These are phyloP conservation scores for Bovichtus diacanthus DNA, from an alignment of 2,797 vertebrate genomes.

Conservation along the genomic window DNA sequence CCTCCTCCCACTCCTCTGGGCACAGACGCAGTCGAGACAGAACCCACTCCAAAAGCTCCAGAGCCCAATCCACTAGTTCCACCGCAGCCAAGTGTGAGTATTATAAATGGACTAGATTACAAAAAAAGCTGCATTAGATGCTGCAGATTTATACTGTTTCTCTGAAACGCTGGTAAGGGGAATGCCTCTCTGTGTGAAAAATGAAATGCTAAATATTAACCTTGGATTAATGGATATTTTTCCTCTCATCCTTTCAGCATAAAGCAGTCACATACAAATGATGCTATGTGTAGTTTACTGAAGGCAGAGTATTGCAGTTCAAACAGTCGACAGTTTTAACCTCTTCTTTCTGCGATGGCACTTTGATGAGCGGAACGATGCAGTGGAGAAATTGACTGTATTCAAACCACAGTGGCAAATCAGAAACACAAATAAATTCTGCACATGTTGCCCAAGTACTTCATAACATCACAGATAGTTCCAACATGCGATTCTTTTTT, in stretches of 20 bases:
- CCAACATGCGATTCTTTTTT: not conserved
- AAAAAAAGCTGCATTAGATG: not conserved
- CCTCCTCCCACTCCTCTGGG: slow-evolving; percentile 80
- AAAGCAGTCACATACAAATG: not conserved
- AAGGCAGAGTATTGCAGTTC: not conserved
- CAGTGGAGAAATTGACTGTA: not conserved
- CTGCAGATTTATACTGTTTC: not conserved
- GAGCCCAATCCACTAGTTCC: slow-evolving; percentile 80
- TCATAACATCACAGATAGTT: not conserved
- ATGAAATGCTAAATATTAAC: not conserved
- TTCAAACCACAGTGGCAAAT: not conserved
- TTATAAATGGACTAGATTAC: slow-evolving; percentile 1
- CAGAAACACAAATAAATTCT: not conserved
- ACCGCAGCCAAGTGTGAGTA: slow-evolving; percentile 83
- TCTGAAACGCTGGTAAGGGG: not conserved
- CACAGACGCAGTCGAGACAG: slow-evolving; percentile 85
- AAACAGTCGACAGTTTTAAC: not conserved
- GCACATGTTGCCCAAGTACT: not conserved
- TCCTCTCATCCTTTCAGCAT: not conserved
- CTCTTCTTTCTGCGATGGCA: not conserved
- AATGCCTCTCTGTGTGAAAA: not conserved
- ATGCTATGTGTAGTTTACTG: not conserved
- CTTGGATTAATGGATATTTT: not conserved
- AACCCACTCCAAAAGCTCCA: slow-evolving; percentile 83
- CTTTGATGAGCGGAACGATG: not conserved